Percentiles rank a stretch among this genome's conserved stretches.
Conservation (phyloP, 2,888 invertebrate genomes). For the Stictocephala bisonia region DNA sequence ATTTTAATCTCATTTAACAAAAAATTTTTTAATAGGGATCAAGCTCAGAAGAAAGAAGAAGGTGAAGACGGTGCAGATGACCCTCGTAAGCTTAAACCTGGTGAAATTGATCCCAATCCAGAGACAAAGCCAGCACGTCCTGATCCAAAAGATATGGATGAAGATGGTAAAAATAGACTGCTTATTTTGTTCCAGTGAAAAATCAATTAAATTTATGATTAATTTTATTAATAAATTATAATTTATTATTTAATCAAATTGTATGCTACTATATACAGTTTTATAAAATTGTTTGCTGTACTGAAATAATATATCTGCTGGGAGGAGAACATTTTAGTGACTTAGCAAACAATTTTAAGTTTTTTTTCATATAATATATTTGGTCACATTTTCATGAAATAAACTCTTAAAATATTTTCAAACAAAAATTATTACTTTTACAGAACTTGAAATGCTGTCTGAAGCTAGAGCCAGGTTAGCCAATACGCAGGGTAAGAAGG, state of each 20-base stretch:
- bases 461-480: conserved; percentile 98
- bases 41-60: conserved; percentile 96
- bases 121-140: conserved; percentile 99
- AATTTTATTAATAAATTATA: no score
- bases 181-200: no score
- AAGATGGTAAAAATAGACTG: conserved; percentile 87
- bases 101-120: conserved; percentile 99
- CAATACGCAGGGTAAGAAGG: conserved; percentile 97
- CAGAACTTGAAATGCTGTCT: conserved; percentile 98
- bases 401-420: no score
- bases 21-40: conserved; percentile 81
- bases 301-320: neutral
- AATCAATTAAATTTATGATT: no score
- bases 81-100: conserved; percentile 96
- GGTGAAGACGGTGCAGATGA: conserved; percentile 93
- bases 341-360: no score
- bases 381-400: neutral
- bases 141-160: conserved; percentile 99
- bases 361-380: no score
- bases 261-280: no score
- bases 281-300: neutral
- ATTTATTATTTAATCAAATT: no score
- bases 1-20: no score
- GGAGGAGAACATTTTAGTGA: no score
- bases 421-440: no score